phyloP scores from a whole-genome alignment of 2,113 vertebrate genomes.

The Struthio camelus region DNA sequence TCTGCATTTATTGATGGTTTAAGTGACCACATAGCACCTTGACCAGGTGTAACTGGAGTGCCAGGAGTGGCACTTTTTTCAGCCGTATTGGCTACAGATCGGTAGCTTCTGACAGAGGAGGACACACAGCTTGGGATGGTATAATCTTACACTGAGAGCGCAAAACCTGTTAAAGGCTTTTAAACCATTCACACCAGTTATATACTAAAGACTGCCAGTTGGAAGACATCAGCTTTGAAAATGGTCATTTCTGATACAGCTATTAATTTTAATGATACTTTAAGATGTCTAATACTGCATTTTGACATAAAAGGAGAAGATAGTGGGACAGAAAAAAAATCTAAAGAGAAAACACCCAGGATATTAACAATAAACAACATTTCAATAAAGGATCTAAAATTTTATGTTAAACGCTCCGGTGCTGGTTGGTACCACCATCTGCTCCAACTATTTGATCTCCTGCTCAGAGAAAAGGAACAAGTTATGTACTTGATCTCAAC shows the following conservation, averaged over 20 bases:
- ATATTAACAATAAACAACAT: background rate
- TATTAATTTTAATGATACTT: background rate
- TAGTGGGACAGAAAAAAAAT: background rate
- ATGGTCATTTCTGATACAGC: background rate
- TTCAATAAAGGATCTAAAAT: background rate
- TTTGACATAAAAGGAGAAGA: background rate
- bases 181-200: background rate
- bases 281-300: background rate
- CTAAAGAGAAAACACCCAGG: background rate
- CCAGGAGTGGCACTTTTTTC: background rate
- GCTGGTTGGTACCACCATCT: background rate
- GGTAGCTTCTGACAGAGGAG: background rate
- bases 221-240: background rate
- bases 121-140: background rate
- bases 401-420: background rate
- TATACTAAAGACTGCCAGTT: background rate
- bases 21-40: background rate
- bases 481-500: background rate
- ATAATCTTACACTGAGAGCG: background rate
- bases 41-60: fast-evolving
- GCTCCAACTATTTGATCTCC: background rate
- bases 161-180: background rate
- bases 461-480: background rate
- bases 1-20: background rate
- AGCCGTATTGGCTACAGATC: background rate